These are phyloP conservation scores for Ametastegia equiseti DNA, from an alignment of 2,888 invertebrate genomes.

Conservation along the genomic window DNA sequence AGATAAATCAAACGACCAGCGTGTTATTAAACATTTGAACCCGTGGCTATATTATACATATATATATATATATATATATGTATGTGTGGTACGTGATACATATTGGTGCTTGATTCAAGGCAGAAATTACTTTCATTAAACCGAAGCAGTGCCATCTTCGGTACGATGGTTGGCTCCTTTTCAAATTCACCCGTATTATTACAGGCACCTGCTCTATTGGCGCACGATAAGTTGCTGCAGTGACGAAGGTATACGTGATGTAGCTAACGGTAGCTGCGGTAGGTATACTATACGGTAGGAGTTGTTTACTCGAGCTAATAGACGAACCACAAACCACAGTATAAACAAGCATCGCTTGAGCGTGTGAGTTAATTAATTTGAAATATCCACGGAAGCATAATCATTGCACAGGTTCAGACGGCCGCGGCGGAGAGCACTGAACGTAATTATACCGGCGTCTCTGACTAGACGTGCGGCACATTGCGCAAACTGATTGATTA, in stretches of 20 bases:
- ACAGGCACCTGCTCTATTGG: slow-evolving; percentile 30
- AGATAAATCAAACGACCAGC: slow-evolving; percentile 47
- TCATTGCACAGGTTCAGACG: background rate
- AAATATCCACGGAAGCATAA: slow-evolving; percentile 22
- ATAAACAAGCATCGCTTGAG: background rate
- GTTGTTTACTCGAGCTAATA: background rate
- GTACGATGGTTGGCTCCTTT: background rate
- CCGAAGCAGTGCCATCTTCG: background rate
- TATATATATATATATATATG: background rate
- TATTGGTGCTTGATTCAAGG: background rate
- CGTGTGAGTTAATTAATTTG: slow-evolving; percentile 22
- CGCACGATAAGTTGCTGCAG: background rate
- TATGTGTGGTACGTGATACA: too few species aligned
- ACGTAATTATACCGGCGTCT: background rate
- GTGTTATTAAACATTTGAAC: slow-evolving; percentile 48
- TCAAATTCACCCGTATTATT: slow-evolving; percentile 10
- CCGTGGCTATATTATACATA: background rate
- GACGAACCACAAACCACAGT: background rate
- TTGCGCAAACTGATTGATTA: background rate
- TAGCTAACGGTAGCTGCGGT: background rate
- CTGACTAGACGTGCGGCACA: background rate
- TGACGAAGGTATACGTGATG: background rate
- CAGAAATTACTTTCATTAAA: background rate
- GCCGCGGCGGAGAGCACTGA: background rate
- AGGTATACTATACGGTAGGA: background rate